These are phyloP conservation scores for Raja brachyura DNA, from an alignment of 2,113 vertebrate genomes.

Conservation along the genomic window DNA sequence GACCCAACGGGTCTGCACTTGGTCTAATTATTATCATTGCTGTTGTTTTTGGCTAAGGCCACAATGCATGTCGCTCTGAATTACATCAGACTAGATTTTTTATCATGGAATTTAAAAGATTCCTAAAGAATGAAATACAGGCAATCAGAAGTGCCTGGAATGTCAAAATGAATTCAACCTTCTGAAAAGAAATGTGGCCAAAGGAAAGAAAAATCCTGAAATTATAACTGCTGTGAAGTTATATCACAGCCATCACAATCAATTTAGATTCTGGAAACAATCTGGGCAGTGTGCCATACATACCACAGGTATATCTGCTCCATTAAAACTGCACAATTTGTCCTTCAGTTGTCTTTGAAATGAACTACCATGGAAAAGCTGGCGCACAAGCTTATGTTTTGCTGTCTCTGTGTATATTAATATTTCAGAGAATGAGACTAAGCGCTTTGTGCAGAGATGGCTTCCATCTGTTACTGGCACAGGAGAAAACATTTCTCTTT, in stretches of 20 bases:
- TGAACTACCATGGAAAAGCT: slow-evolving; percentile 41
- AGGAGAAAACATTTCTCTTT: neutral
- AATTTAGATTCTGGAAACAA: slow-evolving; percentile 44
- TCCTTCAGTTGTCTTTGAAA: slow-evolving; percentile 47
- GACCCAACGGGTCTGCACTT: no score
- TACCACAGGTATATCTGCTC: slow-evolving; percentile 40
- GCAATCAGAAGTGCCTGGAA: slow-evolving; percentile 4
- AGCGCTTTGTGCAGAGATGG: slow-evolving; percentile 27
- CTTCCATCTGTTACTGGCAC: slow-evolving; percentile 35
- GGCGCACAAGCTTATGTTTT: slow-evolving; percentile 28
- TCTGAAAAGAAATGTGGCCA: slow-evolving; percentile 16
- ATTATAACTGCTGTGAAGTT: slow-evolving; percentile 25
- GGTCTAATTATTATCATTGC: neutral
- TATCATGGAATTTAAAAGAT: neutral
- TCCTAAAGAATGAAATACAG: slow-evolving; percentile 13
- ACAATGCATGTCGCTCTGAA: neutral
- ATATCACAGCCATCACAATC: slow-evolving; percentile 43
- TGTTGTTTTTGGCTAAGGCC: neutral
- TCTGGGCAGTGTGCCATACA: slow-evolving; percentile 41
- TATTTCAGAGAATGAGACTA: slow-evolving; percentile 49
- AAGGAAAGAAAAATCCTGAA: slow-evolving; percentile 28
- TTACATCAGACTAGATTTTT: slow-evolving; percentile 7
- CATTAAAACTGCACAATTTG: slow-evolving; percentile 42
- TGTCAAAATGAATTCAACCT: slow-evolving; percentile 17
- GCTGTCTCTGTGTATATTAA: slow-evolving; percentile 42